Base-by-base conservation (phyloP, 2,797 vertebrate genomes). In the Sebastes iracundus region DNA sequence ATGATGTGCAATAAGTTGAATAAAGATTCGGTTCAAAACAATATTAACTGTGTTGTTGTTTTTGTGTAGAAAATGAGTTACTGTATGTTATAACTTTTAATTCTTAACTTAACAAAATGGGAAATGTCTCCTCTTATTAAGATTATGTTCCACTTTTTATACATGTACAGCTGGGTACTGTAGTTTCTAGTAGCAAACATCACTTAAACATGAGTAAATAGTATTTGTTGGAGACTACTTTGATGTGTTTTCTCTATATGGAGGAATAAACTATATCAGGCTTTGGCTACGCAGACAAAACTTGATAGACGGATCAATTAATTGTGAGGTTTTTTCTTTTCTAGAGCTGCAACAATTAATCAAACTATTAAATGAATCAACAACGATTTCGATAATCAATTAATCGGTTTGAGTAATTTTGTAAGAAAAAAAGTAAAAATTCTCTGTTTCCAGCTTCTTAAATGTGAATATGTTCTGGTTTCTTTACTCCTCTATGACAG, bases 1-100 rank as follows among this genome's bases (percentile, higher is more conserved):
- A 59, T 56, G 12, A 25, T 69, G 63, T 83, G 7, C 27, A 8
- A 60, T 20, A 42, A 70, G 13, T 28, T 84, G 10, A 92, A 90
- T 91, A 90, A 90, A 92, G 62, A 62, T 38, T 52, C 4, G 4
- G 7, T 32, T 83, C 12, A 38, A 70, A 64, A 64, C 61, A 4
- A 62, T 52, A 53, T 38, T 7, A 32, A 69, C 27, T 5, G 65
- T 69, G 69, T 77, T 53, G 18, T 58, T 22, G 10, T 58, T 27
- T 76, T 27, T 88, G 25, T 75, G 52, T 61, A 23, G 4, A 65
- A 68, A 30, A 38, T 6, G 2, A 27, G 6, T 64, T 66, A 25
- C 16, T 55, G 72, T 53, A 2, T 58, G 18, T 30, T 52, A 30
- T 22, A 18, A 66, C 18, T 16, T 60, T 28, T 46, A 2, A 52